Base-by-base conservation (phyloP, 1,140 invertebrate genomes). In the Pentalonia nigronervosa region DNA sequence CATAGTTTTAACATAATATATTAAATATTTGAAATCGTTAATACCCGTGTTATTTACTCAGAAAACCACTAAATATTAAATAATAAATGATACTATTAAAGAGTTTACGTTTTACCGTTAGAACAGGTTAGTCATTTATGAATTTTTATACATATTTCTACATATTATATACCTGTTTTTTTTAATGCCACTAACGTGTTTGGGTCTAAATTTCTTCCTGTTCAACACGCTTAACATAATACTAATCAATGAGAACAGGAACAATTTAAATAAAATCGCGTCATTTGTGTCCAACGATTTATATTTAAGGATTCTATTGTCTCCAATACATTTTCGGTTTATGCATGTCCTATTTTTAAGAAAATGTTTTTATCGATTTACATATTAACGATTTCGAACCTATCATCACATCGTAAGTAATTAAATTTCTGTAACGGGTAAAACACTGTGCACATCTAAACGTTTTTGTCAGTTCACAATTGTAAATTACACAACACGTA, bases 161-260 rank as follows among this genome's bases (percentile, higher is more conserved):
- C 60, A 76, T 76, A 76, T n/a, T 76, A 76, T 23, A 41, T 84
- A 84, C 83, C 30, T 87, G 84, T 87, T 87, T 87, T 87, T 41
- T 41, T 41, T 87, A 20, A 87, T 41, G 23, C 36, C 41, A 87
- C 23, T 87, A 48, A 87, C 45, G 45, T 87, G 45, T 87, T 30
- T 87, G 45, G 9, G 30, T 25, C 11, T 86, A 20, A 84, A 84
- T 41, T 84, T 41, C 23, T 84, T 83, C 34, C 76, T 36, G 60
- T n/a, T 76, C 14, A n/a, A 76, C 60, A n/a, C 17, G 60, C 17
- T n/a, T 76, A n/a, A 76, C n/a, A 76, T 76, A 76, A 34, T n/a
- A 76, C n/a, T 76, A 67, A 67, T 67, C 9, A 34, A 76, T 7
- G 11, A 76, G 60, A 67, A 67, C 60, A 67, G 60, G 60, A 17